Conservation (phyloP, 2,888 invertebrate genomes). For the Meteorus colon region DNA sequence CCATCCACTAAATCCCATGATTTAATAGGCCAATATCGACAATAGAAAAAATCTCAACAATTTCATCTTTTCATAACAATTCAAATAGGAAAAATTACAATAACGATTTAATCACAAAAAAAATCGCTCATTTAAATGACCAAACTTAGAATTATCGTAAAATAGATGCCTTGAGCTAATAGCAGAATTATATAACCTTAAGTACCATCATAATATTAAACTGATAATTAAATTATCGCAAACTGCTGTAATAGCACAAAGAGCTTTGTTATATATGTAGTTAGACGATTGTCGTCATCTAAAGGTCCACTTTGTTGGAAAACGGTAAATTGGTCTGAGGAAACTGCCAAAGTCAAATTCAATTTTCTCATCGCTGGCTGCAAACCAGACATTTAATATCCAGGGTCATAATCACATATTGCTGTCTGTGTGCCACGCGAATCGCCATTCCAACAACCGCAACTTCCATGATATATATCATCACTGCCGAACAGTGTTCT, state of each 20-base stretch:
- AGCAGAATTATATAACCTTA: background rate
- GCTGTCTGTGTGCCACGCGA: constrained; percentile 30
- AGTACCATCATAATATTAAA: background rate
- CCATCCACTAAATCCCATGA: background rate
- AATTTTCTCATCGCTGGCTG: constrained; percentile 55
- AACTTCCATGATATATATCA: constrained; percentile 24
- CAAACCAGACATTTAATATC: constrained; percentile 54
- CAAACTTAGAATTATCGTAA: background rate
- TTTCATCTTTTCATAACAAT: background rate
- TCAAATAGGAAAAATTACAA: background rate
- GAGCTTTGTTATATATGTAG: constrained; percentile 47
- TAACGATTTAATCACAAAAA: background rate
- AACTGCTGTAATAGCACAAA: constrained; percentile 55
- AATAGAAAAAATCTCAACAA: background rate
- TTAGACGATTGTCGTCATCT: constrained; percentile 31
- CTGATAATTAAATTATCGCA: constrained; percentile 56
- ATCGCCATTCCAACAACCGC: constrained; percentile 30
- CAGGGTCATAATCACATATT: constrained; percentile 39
- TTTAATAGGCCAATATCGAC: background rate
- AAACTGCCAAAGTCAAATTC: constrained; percentile 55
- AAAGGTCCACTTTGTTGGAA: constrained; percentile 41
- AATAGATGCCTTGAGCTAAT: background rate
- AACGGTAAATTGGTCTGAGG: constrained; percentile 58
- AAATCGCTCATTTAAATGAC: background rate
- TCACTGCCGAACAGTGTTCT: background rate